These are phyloP conservation scores for Operophtera brumata DNA, from an alignment of 2,888 invertebrate species.

Conservation along the genomic window DNA sequence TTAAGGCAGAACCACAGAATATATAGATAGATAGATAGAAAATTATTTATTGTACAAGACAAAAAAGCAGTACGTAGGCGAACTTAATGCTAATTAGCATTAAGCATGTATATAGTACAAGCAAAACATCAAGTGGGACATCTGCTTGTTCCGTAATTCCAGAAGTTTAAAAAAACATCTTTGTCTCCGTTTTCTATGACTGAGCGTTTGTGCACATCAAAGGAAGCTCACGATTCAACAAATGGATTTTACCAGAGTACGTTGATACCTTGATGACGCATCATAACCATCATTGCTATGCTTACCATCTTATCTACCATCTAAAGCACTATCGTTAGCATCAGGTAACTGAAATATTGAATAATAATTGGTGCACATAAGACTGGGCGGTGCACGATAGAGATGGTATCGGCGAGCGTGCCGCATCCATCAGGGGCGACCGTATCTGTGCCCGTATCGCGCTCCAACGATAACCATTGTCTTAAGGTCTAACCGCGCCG, in stretches of 20 bases:
- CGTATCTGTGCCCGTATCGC: slow-evolving; percentile 66
- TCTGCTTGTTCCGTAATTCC: no score
- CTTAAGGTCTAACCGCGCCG: slow-evolving; percentile 42
- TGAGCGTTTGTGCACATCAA: no score
- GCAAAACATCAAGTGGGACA: no score
- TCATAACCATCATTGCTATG: slow-evolving; percentile 17
- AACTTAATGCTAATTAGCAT: no score
- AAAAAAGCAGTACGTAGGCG: no score
- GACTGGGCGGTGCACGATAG: slow-evolving; percentile 53
- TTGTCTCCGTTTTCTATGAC: neutral
- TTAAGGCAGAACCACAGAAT: no score
- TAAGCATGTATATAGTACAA: no score
- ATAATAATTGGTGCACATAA: slow-evolving; percentile 77
- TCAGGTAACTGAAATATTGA: slow-evolving; percentile 59
- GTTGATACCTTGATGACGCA: slow-evolving; percentile 17
- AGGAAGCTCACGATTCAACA: slow-evolving; percentile 3
- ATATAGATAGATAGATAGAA: no score
- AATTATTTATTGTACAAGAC: no score
- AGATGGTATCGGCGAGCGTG: slow-evolving; percentile 75
- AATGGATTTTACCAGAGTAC: slow-evolving; percentile 12
- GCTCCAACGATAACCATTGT: slow-evolving; percentile 72
- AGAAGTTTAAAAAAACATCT: no score
- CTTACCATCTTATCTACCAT: slow-evolving; percentile 9
- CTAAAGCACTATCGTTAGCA: slow-evolving; percentile 25
- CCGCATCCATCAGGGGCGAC: slow-evolving; percentile 72